Evolutionary conservation across 2,888 invertebrate genomes (phyloP).

Genomic region (Pseudococcus longispinus): DNA sequence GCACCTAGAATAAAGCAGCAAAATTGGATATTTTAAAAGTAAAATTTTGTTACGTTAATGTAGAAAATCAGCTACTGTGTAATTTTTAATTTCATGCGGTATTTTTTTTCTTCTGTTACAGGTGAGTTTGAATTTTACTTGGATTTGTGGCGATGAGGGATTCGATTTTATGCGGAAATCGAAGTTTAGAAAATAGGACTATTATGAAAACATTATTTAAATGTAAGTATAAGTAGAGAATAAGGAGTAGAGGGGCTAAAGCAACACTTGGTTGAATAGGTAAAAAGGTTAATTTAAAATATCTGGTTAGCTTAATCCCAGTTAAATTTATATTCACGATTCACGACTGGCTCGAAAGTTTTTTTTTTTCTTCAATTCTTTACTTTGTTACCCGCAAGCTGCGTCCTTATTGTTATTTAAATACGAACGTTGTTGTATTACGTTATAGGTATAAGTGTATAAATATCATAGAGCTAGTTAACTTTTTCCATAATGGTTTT

Average conservation of each 20-base stretch:
- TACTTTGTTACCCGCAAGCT: slow-evolving; percentile 14
- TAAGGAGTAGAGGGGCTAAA: neutral
- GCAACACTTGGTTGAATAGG: slow-evolving; percentile 5
- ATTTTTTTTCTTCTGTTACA: neutral
- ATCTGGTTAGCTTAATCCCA: slow-evolving; percentile 27
- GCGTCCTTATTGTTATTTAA: slow-evolving; percentile 42
- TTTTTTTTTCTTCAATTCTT: slow-evolving; percentile 12
- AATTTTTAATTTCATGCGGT: neutral
- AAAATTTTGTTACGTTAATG: no score
- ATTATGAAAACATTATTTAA: slow-evolving; percentile 37
- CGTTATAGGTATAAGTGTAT: neutral
- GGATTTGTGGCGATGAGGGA: neutral
- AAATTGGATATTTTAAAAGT: no score
- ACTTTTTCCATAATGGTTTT: slow-evolving; percentile 8
- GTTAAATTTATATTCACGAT: slow-evolving; percentile 26
- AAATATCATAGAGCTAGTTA: slow-evolving; percentile 27
- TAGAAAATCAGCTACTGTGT: no score
- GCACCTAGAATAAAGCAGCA: no score
- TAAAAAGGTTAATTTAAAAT: slow-evolving; percentile 40
- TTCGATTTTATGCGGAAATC: no score
- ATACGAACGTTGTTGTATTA: slow-evolving; percentile 10
- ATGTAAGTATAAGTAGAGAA: neutral
- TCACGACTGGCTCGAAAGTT: slow-evolving; percentile 10
- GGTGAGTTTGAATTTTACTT: neutral
- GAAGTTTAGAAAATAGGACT: neutral